Conservation (phyloP, 2,888 invertebrate genomes). For the Eudasyphora cyanicolor region DNA sequence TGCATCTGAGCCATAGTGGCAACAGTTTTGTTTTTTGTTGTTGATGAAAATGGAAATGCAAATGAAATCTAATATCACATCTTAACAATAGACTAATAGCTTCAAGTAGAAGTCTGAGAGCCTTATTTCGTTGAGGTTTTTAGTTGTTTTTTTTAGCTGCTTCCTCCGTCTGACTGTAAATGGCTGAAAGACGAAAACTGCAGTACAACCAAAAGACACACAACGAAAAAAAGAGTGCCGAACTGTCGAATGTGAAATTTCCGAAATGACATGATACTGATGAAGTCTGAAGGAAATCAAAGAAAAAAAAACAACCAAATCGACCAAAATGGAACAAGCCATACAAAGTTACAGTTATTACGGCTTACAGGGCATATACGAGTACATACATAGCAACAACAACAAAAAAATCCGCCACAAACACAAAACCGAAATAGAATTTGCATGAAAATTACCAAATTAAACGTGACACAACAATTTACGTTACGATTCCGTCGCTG, state of each 20-base stretch:
- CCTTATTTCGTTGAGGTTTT: conserved; percentile 27
- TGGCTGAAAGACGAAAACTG: background rate
- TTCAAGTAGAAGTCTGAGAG: conserved; percentile 54
- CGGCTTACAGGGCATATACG: conserved; percentile 31
- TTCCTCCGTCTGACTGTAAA: background rate
- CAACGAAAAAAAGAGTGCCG: background rate
- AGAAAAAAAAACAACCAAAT: conserved; percentile 1
- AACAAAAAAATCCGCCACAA: conserved; percentile 30
- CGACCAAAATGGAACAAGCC: conserved; percentile 19
- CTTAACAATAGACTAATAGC: conserved; percentile 42
- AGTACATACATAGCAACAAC: too few species aligned
- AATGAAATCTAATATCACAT: conserved; percentile 62
- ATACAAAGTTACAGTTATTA: conserved; percentile 40
- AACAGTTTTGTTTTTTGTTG: conserved; percentile 19
- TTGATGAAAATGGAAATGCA: conserved; percentile 64
- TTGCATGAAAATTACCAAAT: conserved; percentile 76
- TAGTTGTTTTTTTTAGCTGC: background rate
- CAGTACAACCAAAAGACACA: background rate
- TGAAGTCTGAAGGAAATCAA: conserved; percentile 9
- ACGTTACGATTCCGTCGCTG: conserved; percentile 67
- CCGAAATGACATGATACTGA: conserved; percentile 60
- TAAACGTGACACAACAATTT: conserved; percentile 79
- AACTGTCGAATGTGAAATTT: conserved; percentile 63
- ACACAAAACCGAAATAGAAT: conserved; percentile 64
- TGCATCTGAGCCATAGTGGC: too few species aligned